Evolutionary conservation across 2,888 invertebrate species (phyloP), one percentile per base, ranked within the genome.

Genomic region (Papilio elwesi): DNA sequence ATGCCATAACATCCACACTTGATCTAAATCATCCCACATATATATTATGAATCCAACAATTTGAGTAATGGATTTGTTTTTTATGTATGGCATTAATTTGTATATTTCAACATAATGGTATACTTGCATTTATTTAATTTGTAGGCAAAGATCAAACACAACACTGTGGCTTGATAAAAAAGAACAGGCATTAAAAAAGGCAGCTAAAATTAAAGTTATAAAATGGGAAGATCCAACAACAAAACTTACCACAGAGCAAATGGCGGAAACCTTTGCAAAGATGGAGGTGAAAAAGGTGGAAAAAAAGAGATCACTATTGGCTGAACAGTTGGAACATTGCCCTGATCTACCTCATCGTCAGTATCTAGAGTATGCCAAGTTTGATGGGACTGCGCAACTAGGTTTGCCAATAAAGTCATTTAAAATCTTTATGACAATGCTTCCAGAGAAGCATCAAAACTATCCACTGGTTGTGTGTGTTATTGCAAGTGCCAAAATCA

Each of bases 401-500:
- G 97, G 96, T 43, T 93, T 97, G 67, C 95, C 96, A 36, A 96
- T 96, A 0, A 97, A 97, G 86, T 97, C 96, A 78, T 98, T 98
- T 82, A 97, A 97, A 84, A 98, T 99, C 77, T 99, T 97, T 84
- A 95, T 99, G 86, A 97, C 97, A 67, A 97, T 98, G 97, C 92
- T 98, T 47, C 95, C 97, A 0, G 96, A 96, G 76, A 96, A 96
- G 71, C 96, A 97, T 76, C 95, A 97, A 76, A 96, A 96, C 78
- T 98, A 97, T 90, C 98, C 98, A 0, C 92, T 98, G 87, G 95
- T 96, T 81, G 95, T 98, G 69, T 96, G 96, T 81, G 97, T 98
- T 68, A 94, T 98, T 74, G 95, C 97, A 16, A 96, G 95, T 80
- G 98, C 98, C 43, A 98, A 97, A 92, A 97, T 99, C 71, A 95